Conservation (phyloP, 2,888 invertebrate genomes). For the Archips crataeganus region DNA sequence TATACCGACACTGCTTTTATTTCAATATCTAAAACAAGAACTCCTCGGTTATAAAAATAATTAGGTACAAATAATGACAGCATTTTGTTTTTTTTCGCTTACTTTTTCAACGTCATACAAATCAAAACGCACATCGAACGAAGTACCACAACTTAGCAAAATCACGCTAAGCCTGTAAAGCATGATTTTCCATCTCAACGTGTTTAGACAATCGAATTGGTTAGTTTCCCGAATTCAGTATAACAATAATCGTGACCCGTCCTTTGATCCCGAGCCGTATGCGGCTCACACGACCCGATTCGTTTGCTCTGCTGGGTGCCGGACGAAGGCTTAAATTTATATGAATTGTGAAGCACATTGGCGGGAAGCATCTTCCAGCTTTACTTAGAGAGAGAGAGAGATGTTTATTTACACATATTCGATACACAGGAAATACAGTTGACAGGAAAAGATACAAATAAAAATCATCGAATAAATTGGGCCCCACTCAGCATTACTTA, state of each 20-base stretch:
- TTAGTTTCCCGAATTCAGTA: constrained; percentile 19
- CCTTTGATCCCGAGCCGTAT: constrained; percentile 26
- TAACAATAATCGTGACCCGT: constrained; percentile 18
- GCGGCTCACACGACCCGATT: constrained; percentile 11
- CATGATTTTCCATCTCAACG: constrained; percentile 25
- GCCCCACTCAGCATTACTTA: no score
- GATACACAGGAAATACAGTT: no score
- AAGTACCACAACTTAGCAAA: not conserved
- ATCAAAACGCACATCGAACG: not conserved
- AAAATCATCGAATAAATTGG: no score
- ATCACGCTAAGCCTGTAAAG: not conserved
- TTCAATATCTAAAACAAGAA: no score
- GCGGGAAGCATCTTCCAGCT: not conserved
- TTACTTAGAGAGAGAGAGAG: no score
- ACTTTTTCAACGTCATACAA: no score
- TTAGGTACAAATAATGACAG: no score
- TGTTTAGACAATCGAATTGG: constrained; percentile 19
- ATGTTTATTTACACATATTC: no score
- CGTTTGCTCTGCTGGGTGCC: not conserved
- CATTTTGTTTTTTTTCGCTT: no score
- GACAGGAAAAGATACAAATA: no score
- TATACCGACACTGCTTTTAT: no score
- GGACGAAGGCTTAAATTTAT: not conserved
- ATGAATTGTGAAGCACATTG: not conserved
- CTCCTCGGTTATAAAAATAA: no score